A percentile compares a stretch with the other conserved stretches of the same genome.
These are phyloP conservation scores for Zoanthus sansibaricus DNA, from an alignment of 92 coral and sea anemone genomes.

Conservation along the genomic window DNA sequence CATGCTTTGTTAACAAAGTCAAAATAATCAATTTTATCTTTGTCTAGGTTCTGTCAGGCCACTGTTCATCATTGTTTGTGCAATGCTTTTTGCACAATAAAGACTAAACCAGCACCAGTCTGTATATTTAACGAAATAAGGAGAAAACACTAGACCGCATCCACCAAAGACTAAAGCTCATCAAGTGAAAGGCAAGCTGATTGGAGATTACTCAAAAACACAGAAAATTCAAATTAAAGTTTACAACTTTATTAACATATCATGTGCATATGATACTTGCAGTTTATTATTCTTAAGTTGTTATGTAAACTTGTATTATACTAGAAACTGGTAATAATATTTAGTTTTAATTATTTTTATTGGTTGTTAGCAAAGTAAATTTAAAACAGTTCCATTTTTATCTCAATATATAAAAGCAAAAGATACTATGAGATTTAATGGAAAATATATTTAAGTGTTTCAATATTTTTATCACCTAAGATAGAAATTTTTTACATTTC, in stretches of 20 bases:
- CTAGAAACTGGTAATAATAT: too few relatives aligned
- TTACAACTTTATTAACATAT: too few relatives aligned
- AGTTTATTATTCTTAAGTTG: too few relatives aligned
- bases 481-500: background rate
- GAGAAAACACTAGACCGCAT: background rate
- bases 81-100: background rate
- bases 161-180: background rate
- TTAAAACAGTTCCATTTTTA: background rate
- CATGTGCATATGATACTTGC: too few relatives aligned
- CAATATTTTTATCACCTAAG: too few relatives aligned
- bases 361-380: too few relatives aligned
- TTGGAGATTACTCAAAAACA: background rate
- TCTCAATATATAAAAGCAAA: background rate
- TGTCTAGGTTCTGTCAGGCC: background rate
- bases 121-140: background rate
- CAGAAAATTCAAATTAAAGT: background rate
- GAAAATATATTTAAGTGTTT: background rate
- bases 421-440: background rate
- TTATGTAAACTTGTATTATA: too few relatives aligned
- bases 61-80: background rate
- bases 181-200: conserved; percentile 3
- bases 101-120: background rate
- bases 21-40: background rate
- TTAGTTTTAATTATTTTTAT: too few relatives aligned
- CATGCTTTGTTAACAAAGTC: too few relatives aligned